Evolutionary conservation across 1,140 invertebrate species (phyloP).

Genomic region (Zaprionus taronus): DNA sequence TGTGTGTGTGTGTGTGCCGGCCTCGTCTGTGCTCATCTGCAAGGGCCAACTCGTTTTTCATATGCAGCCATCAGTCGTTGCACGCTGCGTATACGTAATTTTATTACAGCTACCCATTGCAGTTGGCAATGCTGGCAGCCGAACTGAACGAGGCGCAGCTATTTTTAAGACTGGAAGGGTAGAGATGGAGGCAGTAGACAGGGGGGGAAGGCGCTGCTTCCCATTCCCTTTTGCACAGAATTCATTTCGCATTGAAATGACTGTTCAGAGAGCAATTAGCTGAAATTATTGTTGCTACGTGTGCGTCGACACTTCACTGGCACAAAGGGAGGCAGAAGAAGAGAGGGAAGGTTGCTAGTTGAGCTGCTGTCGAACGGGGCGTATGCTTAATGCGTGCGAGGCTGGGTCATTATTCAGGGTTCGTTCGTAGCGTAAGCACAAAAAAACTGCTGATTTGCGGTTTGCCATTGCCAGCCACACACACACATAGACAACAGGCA

Average conservation of each 20-base stretch:
- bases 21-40: not conserved
- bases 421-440: slow-evolving; percentile 16
- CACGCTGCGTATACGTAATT: slow-evolving; percentile 77
- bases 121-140: not conserved
- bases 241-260: slow-evolving; percentile 82
- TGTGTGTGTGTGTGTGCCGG: not conserved
- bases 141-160: slow-evolving; percentile 64
- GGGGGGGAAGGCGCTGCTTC: not conserved
- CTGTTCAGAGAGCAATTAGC: slow-evolving; percentile 82
- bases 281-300: slow-evolving; percentile 82
- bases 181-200: not conserved
- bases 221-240: slow-evolving; percentile 49
- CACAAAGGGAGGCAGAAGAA: no score
- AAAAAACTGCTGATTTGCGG: slow-evolving; percentile 73
- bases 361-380: slow-evolving; percentile 40
- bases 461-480: slow-evolving; percentile 52
- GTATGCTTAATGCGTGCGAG: slow-evolving; percentile 65
- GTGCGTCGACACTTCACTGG: slow-evolving; percentile 73
- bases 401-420: slow-evolving; percentile 60
- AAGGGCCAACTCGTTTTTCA: slow-evolving; percentile 66
- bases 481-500: not conserved
- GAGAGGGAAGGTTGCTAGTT: no score
- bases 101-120: slow-evolving; percentile 66
- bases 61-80: slow-evolving; percentile 53
- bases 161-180: slow-evolving; percentile 19